phyloP scores from a whole-genome alignment of 2,113 vertebrate genomes.

The Dermatemys mawii region DNA sequence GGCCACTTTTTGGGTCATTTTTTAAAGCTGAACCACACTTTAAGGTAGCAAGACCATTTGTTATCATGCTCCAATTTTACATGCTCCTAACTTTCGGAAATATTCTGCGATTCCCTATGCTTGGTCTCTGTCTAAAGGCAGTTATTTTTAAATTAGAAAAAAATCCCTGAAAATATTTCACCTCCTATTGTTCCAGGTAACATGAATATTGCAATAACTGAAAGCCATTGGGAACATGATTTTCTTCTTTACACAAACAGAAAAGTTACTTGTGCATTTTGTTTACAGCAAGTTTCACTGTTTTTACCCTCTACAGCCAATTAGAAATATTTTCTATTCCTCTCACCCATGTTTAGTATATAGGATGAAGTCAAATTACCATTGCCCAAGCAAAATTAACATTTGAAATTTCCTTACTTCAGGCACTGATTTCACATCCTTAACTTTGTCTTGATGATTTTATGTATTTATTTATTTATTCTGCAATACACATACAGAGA shows the following conservation, averaged over 20 bases:
- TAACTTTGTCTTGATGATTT: not conserved
- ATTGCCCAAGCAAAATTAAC: not conserved
- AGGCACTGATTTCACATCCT: not conserved
- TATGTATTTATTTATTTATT: not conserved
- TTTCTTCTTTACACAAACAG: not conserved
- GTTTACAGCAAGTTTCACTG: not conserved
- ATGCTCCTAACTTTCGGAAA: not conserved
- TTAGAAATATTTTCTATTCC: not conserved
- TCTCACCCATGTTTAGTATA: not conserved
- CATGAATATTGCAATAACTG: not conserved
- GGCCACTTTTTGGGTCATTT: not conserved
- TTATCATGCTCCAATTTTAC: not conserved
- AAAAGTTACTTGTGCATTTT: not conserved
- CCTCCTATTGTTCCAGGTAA: not conserved
- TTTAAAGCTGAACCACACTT: not conserved
- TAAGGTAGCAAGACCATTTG: not conserved
- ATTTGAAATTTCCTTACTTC: not conserved
- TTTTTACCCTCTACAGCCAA: not conserved
- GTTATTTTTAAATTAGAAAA: not conserved
- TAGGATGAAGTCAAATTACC: not conserved
- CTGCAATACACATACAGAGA: not conserved
- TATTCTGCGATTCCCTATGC: not conserved
- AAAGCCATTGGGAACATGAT: not conserved
- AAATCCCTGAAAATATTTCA: not conserved
- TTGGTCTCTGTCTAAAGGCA: not conserved